Base-by-base conservation (phyloP, 2,797 vertebrate genomes). In the Danio jaintianensis region DNA sequence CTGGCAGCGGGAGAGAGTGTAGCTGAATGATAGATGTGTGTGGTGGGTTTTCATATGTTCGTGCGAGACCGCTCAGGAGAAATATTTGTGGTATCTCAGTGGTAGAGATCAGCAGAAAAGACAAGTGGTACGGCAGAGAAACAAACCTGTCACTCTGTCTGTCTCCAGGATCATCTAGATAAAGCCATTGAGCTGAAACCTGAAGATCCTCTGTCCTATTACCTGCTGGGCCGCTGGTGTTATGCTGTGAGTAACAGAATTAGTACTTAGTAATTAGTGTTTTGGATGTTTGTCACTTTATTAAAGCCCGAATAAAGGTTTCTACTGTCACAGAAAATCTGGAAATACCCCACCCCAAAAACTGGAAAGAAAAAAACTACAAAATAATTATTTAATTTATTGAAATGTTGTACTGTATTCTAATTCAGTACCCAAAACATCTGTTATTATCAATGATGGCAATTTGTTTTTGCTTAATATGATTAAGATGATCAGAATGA, bases 161-260 rank as follows among this genome's bases (percentile, higher is more conserved):
- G 0, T 43, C 36, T 73, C 18, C 53, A 99, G 98, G 95, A 98
- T 82, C 98, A 99, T 89, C 91, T 99, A 90, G 96, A 98, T 90
- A 96, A 94, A 94, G 97, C 98, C 88, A 96, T 98, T 62, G 90
- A 96, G 86, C 93, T 99, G 90, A 95, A 97, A 73, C 98, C 98
- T 6, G 92, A 96, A 78, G 97, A 99, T 89, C 96, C 98, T 2
- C 82, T 95, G 86, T 94, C 96, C 53, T 98, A 98, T 92, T 98
- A 99, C 89, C 94, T 99, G 75, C 92, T 96, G 88, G 98, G 98
- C 88, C 96, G 98, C 92, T 99, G 98, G 94, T 99, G 96, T 91
- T 98, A 99, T 64, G 93, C 95, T 83, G 97, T 99, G 95, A 91
- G 98, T 96, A 82, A 73, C 50, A 6, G 78, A 58, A 69, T 72